Evolutionary conservation across 2,113 vertebrate species (phyloP), one percentile per base, ranked within the genome.

Genomic region (Malurus alboscapulatus): DNA sequence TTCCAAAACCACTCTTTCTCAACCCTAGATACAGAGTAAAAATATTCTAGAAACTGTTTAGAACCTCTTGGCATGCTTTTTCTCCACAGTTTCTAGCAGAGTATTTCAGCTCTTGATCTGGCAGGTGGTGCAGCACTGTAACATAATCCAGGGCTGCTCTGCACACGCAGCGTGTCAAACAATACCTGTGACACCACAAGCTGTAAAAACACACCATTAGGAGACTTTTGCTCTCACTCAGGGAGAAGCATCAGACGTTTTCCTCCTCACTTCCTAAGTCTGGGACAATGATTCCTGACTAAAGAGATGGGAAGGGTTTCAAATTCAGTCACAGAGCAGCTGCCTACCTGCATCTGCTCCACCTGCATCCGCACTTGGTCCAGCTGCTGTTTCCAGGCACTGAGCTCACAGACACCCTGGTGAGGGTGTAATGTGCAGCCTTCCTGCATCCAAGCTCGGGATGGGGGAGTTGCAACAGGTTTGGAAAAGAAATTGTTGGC

Each of bases 341-440:
- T 81, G 77, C 96, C 94, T 97, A 99, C 99, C 99, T 99, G 99
- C 98, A 99, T 99, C 94, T 99, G 99, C 88, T 99, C 99, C 96
- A 99, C 94, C 92, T 99, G 99, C 93, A 99, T 66, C 10, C 97
- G 97, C 83, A 99, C 97, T 84, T 96, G 98, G 45, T 99, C 99
- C 94, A 99, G 97, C 88, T 99, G 98, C 87, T 99, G 98, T 27
- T 98, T 99, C 98, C 99, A 99, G 87, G 97, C 97, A 59, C 97
- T 97, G 32, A 98, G 97, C 78, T 99, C 98, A 12, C 98, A 98
- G 84, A 96, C 96, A 45, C 97, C 97, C 57, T 99, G 98, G 4
- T 98, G 98, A 0, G 98, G 98, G 48, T 97, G 97, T 27, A 98
- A 97, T 1, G 94, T 80, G 72, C 97, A 97, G 18, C 96, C 17